Evolutionary conservation across 2,797 vertebrate genomes (phyloP).

Genomic region (Luscinia megarhynchos): DNA sequence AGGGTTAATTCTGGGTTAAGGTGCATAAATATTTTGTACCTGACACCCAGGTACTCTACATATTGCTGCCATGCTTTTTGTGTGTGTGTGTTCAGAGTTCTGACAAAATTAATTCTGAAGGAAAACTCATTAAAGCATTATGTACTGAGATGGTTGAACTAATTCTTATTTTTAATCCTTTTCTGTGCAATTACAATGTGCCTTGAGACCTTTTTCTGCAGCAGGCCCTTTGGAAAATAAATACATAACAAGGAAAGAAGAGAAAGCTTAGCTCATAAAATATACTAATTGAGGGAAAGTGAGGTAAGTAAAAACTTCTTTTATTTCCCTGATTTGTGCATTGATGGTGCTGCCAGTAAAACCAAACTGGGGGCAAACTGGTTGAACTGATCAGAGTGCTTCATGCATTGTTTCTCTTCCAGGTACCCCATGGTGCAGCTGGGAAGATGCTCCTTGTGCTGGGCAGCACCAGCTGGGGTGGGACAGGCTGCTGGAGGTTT

Average conservation of each 20-base stretch:
- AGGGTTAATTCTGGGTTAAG: neutral
- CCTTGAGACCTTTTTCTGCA: slow-evolving; percentile 29
- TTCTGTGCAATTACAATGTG: neutral
- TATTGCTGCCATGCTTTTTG: neutral
- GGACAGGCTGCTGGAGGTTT: neutral
- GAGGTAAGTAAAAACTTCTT: slow-evolving; percentile 71
- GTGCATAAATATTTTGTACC: neutral
- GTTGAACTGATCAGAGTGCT: neutral
- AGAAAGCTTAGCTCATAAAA: neutral
- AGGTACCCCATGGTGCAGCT: rapidly evolving
- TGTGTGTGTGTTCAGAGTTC: neutral
- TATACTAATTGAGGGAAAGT: neutral
- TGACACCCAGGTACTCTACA: neutral
- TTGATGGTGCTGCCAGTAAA: neutral
- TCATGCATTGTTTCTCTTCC: rapidly evolving
- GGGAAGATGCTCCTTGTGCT: neutral
- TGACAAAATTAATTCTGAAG: neutral
- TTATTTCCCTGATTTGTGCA: neutral
- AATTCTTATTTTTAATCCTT: slow-evolving; percentile 28
- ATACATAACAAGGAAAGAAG: neutral
- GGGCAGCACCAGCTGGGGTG: neutral
- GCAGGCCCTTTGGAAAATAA: slow-evolving; percentile 40
- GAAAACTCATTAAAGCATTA: slow-evolving; percentile 40
- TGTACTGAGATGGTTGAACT: neutral
- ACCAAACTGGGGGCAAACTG: neutral